A percentile compares a stretch with the other conserved stretches of the same genome.
These are phyloP conservation scores for Solenopsis fugax DNA, from an alignment of 1,140 invertebrate genomes.

Conservation along the genomic window DNA sequence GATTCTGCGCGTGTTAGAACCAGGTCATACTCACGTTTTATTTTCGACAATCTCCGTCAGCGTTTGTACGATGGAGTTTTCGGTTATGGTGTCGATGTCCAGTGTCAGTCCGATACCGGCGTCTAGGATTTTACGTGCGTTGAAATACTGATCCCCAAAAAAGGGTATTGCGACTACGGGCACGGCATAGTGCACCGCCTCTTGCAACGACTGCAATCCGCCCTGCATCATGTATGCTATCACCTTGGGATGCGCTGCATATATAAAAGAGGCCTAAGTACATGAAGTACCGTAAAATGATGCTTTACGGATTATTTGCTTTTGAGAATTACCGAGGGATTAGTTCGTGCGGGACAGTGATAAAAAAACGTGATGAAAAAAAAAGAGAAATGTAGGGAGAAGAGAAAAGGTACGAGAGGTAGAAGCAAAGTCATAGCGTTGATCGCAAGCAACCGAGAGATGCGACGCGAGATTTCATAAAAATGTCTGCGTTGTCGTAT, in stretches of 20 bases:
- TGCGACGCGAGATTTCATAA: constrained; percentile 47
- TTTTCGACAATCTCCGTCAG: constrained; percentile 80
- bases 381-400: background rate
- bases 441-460: constrained; percentile 35
- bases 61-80: constrained; percentile 73
- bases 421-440: constrained; percentile 4
- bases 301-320: constrained; percentile 43
- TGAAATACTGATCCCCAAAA: constrained; percentile 86
- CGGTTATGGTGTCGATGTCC: constrained; percentile 79
- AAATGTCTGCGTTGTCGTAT: constrained; percentile 46
- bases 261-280: constrained; percentile 69
- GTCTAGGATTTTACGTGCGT: constrained; percentile 82
- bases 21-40: constrained; percentile 77
- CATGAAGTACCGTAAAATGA: constrained; percentile 32
- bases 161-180: constrained; percentile 87
- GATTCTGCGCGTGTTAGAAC: background rate
- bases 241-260: constrained; percentile 86
- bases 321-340: constrained; percentile 10
- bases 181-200: constrained; percentile 87
- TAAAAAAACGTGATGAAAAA: constrained; percentile 6
- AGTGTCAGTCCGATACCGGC: constrained; percentile 81
- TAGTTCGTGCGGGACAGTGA: background rate
- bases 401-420: background rate
- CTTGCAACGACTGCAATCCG: constrained; percentile 87
- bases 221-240: constrained; percentile 88